Percentiles rank a stretch among this genome's conserved stretches.
Evolutionary conservation across 2,113 vertebrate genomes (phyloP).

Genomic region (Argyrosomus japonicus): DNA sequence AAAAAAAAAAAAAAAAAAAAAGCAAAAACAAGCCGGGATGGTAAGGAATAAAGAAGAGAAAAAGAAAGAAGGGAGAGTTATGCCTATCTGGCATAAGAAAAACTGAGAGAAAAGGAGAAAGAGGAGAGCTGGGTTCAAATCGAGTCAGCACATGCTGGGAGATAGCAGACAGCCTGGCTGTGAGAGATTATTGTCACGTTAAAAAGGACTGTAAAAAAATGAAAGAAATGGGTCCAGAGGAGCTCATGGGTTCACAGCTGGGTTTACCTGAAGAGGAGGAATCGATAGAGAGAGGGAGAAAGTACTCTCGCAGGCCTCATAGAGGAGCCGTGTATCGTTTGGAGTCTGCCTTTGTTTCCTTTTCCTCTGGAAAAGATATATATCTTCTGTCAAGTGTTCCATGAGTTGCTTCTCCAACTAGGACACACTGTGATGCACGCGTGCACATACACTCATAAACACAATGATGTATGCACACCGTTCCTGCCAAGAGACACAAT

Average conservation of each 20-base stretch:
- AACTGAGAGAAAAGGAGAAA: constrained; percentile 16
- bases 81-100: constrained; percentile 30
- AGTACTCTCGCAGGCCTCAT: constrained; percentile 39
- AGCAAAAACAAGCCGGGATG: background rate
- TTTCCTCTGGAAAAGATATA: constrained; percentile 67
- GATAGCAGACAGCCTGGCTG: constrained; percentile 62
- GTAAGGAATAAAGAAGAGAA: constrained; percentile 14
- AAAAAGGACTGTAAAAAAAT: constrained; percentile 64
- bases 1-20: constrained; percentile 30
- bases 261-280: constrained; percentile 49
- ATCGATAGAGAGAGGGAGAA: constrained; percentile 10
- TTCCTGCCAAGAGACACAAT: constrained; percentile 71
- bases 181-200: constrained; percentile 67
- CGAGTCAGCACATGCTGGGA: constrained; percentile 70
- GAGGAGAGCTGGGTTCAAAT: constrained; percentile 52
- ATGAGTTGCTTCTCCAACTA: constrained; percentile 34
- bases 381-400: constrained; percentile 72
- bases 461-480: constrained; percentile 45
- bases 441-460: constrained; percentile 63
- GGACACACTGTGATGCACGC: constrained; percentile 60
- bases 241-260: constrained; percentile 54
- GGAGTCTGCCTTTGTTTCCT: constrained; percentile 60
- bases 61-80: constrained; percentile 20
- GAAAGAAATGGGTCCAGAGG: constrained; percentile 37
- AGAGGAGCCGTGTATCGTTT: constrained; percentile 49